These are phyloP conservation scores for Beris morrisii DNA, from an alignment of 2,888 invertebrate species.

Conservation along the genomic window DNA sequence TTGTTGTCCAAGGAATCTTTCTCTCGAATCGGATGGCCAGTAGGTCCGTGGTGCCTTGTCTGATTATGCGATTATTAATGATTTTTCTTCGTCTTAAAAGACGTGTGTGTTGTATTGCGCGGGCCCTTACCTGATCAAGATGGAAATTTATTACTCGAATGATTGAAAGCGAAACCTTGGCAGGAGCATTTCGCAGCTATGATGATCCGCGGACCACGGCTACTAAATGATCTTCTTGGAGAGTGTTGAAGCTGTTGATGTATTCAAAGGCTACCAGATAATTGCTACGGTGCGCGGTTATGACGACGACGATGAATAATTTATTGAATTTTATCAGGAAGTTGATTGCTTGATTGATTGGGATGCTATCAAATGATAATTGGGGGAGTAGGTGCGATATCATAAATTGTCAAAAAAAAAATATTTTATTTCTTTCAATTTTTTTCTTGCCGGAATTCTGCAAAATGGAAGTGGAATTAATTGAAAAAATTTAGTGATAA, in stretches of 20 bases:
- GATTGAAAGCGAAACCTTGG: conserved; percentile 43
- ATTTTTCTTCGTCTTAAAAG: conserved; percentile 37
- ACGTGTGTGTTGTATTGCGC: conserved; percentile 1
- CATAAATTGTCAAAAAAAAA: conserved; percentile 21
- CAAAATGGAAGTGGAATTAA: conserved; percentile 15
- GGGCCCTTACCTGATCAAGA: conserved; percentile 40
- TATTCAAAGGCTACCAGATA: conserved; percentile 17
- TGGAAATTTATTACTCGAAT: conserved; percentile 43
- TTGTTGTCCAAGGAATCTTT: neutral
- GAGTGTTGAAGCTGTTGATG: conserved; percentile 28
- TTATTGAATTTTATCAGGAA: conserved; percentile 25
- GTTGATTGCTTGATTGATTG: conserved; percentile 28
- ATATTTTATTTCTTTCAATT: conserved; percentile 1
- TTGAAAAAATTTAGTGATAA: conserved; percentile 17
- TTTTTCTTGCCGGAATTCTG: conserved; percentile 19
- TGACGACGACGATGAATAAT: conserved; percentile 13
- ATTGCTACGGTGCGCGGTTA: conserved; percentile 1
- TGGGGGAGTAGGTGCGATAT: neutral
- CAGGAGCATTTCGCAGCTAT: conserved; percentile 13
- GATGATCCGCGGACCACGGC: conserved; percentile 16
- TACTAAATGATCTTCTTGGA: conserved; percentile 18
- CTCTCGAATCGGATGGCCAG: conserved; percentile 1
- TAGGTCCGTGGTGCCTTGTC: conserved; percentile 43
- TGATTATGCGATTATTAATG: conserved; percentile 46
- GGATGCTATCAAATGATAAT: conserved; percentile 20